Evolutionary conservation across 2,113 vertebrate species (phyloP), one percentile per base, ranked within the genome.

Genomic region (Oncorhynchus clarkii): DNA sequence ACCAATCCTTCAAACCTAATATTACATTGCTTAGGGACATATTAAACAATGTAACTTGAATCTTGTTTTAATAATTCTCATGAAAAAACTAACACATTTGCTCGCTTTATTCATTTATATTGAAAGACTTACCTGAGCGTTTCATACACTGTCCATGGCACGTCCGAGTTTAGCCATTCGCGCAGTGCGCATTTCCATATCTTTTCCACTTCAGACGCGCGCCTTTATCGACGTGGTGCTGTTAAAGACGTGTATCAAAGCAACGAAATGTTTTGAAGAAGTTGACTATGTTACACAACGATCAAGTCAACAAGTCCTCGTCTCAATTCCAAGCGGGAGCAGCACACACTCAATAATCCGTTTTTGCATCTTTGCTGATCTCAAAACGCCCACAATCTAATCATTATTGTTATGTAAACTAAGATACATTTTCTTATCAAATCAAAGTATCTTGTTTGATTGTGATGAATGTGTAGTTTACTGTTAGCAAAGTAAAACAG

Each of bases 131-230:
- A 22, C 77, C 59, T 73, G 67, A 18, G n/a, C 49, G 31, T 14
- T 22, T 69, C 65, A 59, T 71, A 73, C 51, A 71, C 51, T 78
- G 77, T 78, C 65, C 51, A 67, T 73, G 71, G 71, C 69, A 57
- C 71, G 60, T 64, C 29, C 9, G 26, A 34, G 24, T 68, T 67
- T 6, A 16, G 8, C 14, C 5, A n/a, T 68, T 31, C 29, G 18
- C 3, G 20, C n/a, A 3, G 59, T 62, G 59, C 59, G 59, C 59
- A 62, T 62, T 62, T 62, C 59, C 59, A 62, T 62, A 0, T 22
- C 0, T 62, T n/a, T 57, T 57, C 16, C 54, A 20, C 54, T 8
- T 57, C 59, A 4, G 14, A 54, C 51, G 51, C 51, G 16, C 3
- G 51, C 51, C 51, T 54, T 54, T 14, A 54, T 18, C 51, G 14